Base-by-base conservation (phyloP, 2,797 vertebrate species). In the Phalloptychus januarius region DNA sequence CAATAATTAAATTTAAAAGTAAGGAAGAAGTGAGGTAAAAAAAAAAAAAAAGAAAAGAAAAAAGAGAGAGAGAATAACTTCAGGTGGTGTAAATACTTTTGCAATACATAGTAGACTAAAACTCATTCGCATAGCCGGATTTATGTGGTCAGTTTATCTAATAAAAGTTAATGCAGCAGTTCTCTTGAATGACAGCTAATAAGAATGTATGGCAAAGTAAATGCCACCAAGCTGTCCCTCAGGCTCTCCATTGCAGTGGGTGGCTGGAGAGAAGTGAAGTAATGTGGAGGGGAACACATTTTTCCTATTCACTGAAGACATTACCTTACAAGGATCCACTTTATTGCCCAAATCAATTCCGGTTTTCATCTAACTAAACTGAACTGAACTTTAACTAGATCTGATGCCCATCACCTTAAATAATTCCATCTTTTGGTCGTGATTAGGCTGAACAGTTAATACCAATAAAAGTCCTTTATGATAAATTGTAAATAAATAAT, bases 161-260 rank as follows among this genome's bases (percentile, higher is more conserved):
- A 58, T 75, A 28, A 76, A 56, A 20, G 77, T 86, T 86, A 76
- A 70, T 45, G 50, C 75, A 78, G 78, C 63, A 77, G 79, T 61
- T 61, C 12, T 72, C 50, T 31, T 83, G 86, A 91, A 42, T 79
- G 88, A 87, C 86, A 87, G 79, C 48, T 80, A 80, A 86, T 90
- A 72, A 77, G 82, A 86, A 85, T 67, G 76, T 88, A 84, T 86
- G 85, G 90, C 79, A 74, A 80, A 89, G 87, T 80, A 85, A 92
- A 91, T 81, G 69, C 88, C 88, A 87, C 83, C 40, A 80, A 85
- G 72, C 58, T 69, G 71, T 86, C 61, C 79, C 75, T 77, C 76
- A 38, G 75, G 79, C 83, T 88, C 78, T 73, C 52, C 61, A 28
- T 79, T 82, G 40, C 83, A 79, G 87, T 84, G 85, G 89, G 85